Conservation (phyloP, 2,888 invertebrate species). For the Leistus spinibarbis region DNA sequence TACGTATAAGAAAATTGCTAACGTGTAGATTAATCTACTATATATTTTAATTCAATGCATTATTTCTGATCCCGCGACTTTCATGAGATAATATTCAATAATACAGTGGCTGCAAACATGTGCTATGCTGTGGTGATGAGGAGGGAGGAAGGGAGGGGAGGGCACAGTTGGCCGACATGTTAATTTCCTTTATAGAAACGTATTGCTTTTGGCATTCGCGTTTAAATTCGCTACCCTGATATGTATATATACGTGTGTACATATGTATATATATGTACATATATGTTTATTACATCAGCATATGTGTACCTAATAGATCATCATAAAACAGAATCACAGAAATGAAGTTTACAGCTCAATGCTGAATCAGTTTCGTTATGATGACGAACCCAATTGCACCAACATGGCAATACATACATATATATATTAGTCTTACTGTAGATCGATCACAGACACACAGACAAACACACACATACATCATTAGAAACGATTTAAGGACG, state of each 20-base stretch:
- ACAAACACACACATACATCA: no score
- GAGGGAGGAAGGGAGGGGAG: no score
- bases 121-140: no score
- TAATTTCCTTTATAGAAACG: slow-evolving; percentile 33
- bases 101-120: not conserved
- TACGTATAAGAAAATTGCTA: no score
- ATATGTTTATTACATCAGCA: not conserved
- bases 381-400: not conserved
- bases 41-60: not conserved
- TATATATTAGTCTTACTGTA: no score
- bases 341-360: not conserved
- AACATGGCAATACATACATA: no score
- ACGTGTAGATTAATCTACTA: no score
- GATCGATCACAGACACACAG: no score
- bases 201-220: slow-evolving; percentile 8
- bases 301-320: not conserved
- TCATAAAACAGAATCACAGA: not conserved
- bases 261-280: not conserved
- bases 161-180: slow-evolving; percentile 11
- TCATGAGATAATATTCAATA: not conserved
- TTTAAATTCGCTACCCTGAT: not conserved
- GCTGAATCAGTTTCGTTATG: not conserved
- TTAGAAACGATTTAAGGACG: no score
- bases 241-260: not conserved
- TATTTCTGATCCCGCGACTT: not conserved